These are phyloP conservation scores for Monochamus alternatus DNA, from an alignment of 2,888 invertebrate genomes.

Conservation along the genomic window DNA sequence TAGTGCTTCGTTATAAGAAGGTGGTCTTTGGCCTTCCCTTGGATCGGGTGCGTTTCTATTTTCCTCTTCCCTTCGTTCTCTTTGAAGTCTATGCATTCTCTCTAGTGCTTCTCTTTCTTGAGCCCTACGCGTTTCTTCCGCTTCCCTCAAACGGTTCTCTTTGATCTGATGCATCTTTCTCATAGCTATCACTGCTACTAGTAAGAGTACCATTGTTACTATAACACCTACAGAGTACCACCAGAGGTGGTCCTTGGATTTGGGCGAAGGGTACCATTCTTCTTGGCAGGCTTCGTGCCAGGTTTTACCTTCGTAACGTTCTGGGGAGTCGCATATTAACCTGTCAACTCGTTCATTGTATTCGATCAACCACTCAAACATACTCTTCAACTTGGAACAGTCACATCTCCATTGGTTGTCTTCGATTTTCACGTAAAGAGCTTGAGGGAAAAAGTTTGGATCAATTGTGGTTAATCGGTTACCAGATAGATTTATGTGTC, in stretches of 20 bases:
- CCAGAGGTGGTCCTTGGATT: conserved; percentile 70
- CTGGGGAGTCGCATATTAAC: conserved; percentile 80
- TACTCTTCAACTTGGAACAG: conserved; percentile 76
- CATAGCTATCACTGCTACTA: conserved; percentile 74
- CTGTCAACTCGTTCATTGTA: conserved; percentile 68
- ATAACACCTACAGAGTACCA: conserved; percentile 76
- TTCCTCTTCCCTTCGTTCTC: conserved; percentile 60
- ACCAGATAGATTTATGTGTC: conserved; percentile 78
- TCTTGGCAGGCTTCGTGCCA: conserved; percentile 81
- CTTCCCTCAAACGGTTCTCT: conserved; percentile 66
- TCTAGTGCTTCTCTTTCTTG: conserved; percentile 72
- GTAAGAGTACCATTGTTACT: conserved; percentile 73
- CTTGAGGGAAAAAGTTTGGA: conserved; percentile 76
- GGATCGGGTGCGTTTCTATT: conserved; percentile 79
- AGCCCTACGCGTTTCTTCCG: conserved; percentile 73
- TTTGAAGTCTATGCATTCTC: conserved; percentile 71
- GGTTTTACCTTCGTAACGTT: conserved; percentile 75
- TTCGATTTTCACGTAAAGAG: conserved; percentile 74
- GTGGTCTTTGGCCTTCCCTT: conserved; percentile 80
- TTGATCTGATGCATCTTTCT: conserved; percentile 75
- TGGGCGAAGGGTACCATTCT: conserved; percentile 72
- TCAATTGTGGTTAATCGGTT: conserved; percentile 80
- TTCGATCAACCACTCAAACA: conserved; percentile 77
- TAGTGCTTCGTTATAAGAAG: conserved; percentile 85
- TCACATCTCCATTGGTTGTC: conserved; percentile 88